Conservation (phyloP, 35 echinoderm and acorn worm genomes). For the Heliocidaris erythrogramma region DNA sequence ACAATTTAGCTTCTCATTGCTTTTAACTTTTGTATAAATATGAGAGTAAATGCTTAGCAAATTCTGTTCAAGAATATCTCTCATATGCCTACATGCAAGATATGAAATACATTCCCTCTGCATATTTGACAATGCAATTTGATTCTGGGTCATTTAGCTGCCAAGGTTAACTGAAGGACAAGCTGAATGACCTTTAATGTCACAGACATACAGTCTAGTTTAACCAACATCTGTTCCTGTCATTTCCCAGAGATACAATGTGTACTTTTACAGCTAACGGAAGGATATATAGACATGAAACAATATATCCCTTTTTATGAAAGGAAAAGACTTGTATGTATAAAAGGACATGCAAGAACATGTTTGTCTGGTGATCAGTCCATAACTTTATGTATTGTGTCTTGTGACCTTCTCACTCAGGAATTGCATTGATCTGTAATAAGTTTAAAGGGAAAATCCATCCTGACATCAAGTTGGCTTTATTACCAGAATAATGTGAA, state of each 20-base stretch:
- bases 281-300: background rate
- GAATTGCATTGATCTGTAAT: background rate
- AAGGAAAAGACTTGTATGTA: background rate
- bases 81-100: background rate
- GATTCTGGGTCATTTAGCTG: background rate
- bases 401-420: background rate
- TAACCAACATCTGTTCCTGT: constrained; percentile 9
- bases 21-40: too few relatives aligned
- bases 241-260: background rate
- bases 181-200: background rate
- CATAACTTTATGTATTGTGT: background rate
- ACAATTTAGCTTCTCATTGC: too few relatives aligned
- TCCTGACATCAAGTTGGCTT: background rate
- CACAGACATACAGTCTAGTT: background rate
- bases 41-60: too few relatives aligned
- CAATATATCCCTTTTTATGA: background rate
- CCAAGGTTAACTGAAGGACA: constrained; percentile 19
- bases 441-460: background rate
- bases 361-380: background rate
- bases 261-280: background rate
- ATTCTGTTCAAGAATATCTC: too few relatives aligned
- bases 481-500: too few relatives aligned
- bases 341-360: background rate
- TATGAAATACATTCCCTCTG: background rate
- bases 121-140: background rate